These are phyloP conservation scores for Elysia crispata DNA, from an alignment of 2,888 invertebrate species.

Conservation along the genomic window DNA sequence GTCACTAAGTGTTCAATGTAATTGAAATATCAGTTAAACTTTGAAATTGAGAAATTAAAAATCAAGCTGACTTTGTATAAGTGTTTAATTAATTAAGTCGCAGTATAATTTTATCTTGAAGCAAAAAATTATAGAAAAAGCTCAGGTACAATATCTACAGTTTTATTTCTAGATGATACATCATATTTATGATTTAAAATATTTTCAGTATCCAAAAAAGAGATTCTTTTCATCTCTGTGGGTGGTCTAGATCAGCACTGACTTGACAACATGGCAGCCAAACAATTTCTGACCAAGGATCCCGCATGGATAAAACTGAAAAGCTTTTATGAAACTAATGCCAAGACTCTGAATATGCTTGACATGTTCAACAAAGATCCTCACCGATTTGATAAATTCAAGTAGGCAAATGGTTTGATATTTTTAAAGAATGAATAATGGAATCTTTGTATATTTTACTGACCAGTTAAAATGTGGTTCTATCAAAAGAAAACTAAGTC, in stretches of 20 bases:
- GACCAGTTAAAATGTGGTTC: neutral
- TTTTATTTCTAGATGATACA: too few relatives aligned
- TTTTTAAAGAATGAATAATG: neutral
- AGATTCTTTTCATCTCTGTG: neutral
- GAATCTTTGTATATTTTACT: neutral
- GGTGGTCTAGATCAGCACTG: neutral
- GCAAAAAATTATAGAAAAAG: too few relatives aligned
- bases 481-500: neutral
- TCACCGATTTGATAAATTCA: conserved; percentile 91
- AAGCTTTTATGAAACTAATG: conserved; percentile 82
- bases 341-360: conserved; percentile 87
- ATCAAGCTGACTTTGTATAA: too few relatives aligned
- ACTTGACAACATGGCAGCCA: conserved; percentile 56
- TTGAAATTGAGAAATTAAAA: too few relatives aligned
- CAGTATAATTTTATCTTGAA: too few relatives aligned
- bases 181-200: too few relatives aligned
- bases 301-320: conserved; percentile 67
- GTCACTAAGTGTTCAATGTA: too few relatives aligned
- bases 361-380: conserved; percentile 89
- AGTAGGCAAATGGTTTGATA: conserved; percentile 80
- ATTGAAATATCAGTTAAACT: too few relatives aligned
- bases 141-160: too few relatives aligned
- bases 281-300: conserved; percentile 61
- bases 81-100: too few relatives aligned
- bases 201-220: too few relatives aligned